Evolutionary conservation across 2,888 invertebrate species (phyloP).

Genomic region (Agrochola circellaris): DNA sequence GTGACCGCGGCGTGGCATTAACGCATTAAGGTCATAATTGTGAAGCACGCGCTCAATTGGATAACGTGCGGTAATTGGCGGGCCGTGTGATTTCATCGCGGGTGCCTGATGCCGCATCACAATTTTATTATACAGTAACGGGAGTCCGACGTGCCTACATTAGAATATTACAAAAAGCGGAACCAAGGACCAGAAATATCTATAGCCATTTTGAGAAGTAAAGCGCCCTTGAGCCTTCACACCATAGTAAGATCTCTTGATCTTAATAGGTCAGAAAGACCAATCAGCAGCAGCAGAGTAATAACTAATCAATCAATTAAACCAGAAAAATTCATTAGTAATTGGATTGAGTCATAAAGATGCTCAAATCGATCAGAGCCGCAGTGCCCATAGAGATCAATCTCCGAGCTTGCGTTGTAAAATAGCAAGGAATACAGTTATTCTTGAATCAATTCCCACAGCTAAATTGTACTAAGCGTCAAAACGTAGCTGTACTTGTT

Average conservation of each 20-base stretch:
- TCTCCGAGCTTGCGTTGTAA: conserved; percentile 16
- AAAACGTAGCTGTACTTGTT: conserved; percentile 13
- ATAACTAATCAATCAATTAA: conserved; percentile 20
- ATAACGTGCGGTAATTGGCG: conserved; percentile 76
- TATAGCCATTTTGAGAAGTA: not conserved
- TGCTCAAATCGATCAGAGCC: conserved; percentile 29
- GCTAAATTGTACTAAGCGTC: not conserved
- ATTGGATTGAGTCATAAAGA: conserved; percentile 25
- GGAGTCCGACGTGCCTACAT: not conserved
- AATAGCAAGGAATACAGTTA: conserved; percentile 35
- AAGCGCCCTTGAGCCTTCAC: not conserved
- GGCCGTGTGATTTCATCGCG: conserved; percentile 76
- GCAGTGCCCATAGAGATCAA: conserved; percentile 16
- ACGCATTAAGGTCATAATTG: conserved; percentile 77
- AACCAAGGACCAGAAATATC: not conserved
- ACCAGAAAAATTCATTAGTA: conserved; percentile 19
- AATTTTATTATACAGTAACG: not conserved
- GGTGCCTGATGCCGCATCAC: conserved; percentile 51
- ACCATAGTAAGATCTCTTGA: not conserved
- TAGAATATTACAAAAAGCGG: conserved; percentile 7
- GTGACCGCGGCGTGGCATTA: conserved; percentile 62
- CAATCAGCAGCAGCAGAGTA: not conserved
- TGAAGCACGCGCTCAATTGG: conserved; percentile 74
- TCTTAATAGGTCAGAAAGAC: not conserved
- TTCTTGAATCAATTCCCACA: conserved; percentile 28